Evolutionary conservation across 2,888 invertebrate species (phyloP).

Genomic region (Argyra leucocephala): DNA sequence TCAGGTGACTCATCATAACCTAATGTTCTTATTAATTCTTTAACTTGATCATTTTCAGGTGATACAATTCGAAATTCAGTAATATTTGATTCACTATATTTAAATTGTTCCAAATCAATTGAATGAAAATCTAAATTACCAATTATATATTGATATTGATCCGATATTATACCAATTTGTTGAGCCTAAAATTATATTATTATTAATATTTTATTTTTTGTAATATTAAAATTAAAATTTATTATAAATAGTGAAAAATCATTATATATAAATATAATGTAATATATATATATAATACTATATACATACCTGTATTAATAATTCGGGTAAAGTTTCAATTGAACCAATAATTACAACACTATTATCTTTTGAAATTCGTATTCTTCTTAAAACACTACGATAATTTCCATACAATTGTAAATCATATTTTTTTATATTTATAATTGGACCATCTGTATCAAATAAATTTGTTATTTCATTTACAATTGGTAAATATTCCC

Average conservation of each 20-base stretch:
- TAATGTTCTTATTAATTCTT: slow-evolving; percentile 42
- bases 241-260: no score
- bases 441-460: slow-evolving; percentile 48
- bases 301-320: slow-evolving; percentile 48
- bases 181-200: slow-evolving; percentile 58
- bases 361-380: slow-evolving; percentile 59
- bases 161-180: slow-evolving; percentile 77
- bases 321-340: slow-evolving; percentile 48
- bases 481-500: slow-evolving; percentile 56
- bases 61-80: slow-evolving; percentile 61
- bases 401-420: slow-evolving; percentile 60
- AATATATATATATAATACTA: no score
- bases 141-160: slow-evolving; percentile 66
- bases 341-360: slow-evolving; percentile 69
- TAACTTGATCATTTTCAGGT: slow-evolving; percentile 47
- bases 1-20: slow-evolving; percentile 9
- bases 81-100: slow-evolving; percentile 72
- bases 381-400: slow-evolving; percentile 55
- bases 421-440: slow-evolving; percentile 56
- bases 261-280: no score
- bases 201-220: no score
- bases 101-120: slow-evolving; percentile 65
- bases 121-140: slow-evolving; percentile 75
- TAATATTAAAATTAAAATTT: no score
- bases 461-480: slow-evolving; percentile 63